Evolutionary conservation across 2,888 invertebrate species (phyloP).

Genomic region (Labia minor): DNA sequence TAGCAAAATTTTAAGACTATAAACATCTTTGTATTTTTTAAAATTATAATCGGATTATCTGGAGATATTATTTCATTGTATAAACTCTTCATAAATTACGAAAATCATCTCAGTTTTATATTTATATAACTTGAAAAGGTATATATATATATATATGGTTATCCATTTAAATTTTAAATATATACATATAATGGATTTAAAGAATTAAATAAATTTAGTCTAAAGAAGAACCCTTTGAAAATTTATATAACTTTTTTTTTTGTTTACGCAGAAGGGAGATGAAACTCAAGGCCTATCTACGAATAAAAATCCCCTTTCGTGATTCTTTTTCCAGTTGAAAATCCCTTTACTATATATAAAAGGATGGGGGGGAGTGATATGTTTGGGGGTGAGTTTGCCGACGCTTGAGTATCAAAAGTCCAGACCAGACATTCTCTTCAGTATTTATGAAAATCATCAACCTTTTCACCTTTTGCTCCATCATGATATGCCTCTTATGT

Average conservation of each 20-base stretch:
- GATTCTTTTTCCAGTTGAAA: conserved; percentile 9
- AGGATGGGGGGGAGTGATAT: background rate
- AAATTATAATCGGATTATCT: too few relatives aligned
- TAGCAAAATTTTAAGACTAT: too few relatives aligned
- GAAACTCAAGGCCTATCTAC: background rate
- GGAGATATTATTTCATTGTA: too few relatives aligned
- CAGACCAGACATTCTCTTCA: background rate
- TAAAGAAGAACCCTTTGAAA: background rate
- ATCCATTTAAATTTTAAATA: too few relatives aligned
- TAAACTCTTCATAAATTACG: too few relatives aligned
- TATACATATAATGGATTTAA: conserved; percentile 14
- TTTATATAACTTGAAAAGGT: too few relatives aligned
- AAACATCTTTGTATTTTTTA: too few relatives aligned
- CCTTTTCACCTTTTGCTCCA: background rate
- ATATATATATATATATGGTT: too few relatives aligned
- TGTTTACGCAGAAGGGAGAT: background rate
- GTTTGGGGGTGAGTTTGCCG: background rate
- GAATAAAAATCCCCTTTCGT: background rate
- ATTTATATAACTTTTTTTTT: background rate
- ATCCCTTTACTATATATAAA: background rate
- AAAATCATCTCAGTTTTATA: too few relatives aligned
- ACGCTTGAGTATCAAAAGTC: background rate
- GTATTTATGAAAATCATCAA: background rate
- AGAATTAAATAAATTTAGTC: background rate
- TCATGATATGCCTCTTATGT: background rate